Conservation (phyloP, 1,140 invertebrate genomes). For the Lethocerus indicus region DNA sequence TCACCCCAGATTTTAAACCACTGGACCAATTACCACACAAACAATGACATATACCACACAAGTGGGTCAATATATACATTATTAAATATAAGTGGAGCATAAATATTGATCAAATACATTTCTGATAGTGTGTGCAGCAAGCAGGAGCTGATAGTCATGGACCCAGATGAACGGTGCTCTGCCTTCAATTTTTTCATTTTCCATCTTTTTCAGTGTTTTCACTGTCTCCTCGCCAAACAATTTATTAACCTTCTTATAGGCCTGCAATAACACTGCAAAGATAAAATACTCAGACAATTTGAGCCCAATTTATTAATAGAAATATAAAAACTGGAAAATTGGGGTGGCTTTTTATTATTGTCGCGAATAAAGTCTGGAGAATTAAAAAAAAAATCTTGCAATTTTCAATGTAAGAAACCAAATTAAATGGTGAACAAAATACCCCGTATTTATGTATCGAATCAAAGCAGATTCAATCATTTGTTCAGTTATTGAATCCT, state of each 20-base stretch:
- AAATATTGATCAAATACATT: too few species aligned
- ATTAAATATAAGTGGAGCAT: too few species aligned
- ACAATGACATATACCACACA: too few species aligned
- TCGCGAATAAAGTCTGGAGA: background rate
- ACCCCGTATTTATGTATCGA: too few species aligned
- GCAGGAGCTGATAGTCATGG: slow-evolving; percentile 83
- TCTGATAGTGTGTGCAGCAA: slow-evolving; percentile 74
- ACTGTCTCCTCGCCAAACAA: slow-evolving; percentile 66
- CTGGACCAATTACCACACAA: too few species aligned
- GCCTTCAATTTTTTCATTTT: slow-evolving; percentile 35
- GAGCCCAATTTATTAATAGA: too few species aligned
- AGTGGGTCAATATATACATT: too few species aligned
- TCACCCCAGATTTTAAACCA: too few species aligned
- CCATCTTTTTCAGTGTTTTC: slow-evolving; percentile 42
- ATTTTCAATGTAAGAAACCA: background rate
- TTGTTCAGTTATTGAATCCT: too few species aligned
- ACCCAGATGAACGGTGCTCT: slow-evolving; percentile 67
- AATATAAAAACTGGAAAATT: background rate
- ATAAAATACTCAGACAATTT: background rate
- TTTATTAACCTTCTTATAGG: slow-evolving; percentile 65
- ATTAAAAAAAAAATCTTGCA: background rate
- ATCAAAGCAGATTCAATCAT: too few species aligned
- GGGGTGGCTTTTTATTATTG: background rate
- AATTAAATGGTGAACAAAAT: background rate
- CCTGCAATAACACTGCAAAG: slow-evolving; percentile 26